Evolutionary conservation across 1,140 invertebrate genomes (phyloP).

Genomic region (Chionoecetes opilio): DNA sequence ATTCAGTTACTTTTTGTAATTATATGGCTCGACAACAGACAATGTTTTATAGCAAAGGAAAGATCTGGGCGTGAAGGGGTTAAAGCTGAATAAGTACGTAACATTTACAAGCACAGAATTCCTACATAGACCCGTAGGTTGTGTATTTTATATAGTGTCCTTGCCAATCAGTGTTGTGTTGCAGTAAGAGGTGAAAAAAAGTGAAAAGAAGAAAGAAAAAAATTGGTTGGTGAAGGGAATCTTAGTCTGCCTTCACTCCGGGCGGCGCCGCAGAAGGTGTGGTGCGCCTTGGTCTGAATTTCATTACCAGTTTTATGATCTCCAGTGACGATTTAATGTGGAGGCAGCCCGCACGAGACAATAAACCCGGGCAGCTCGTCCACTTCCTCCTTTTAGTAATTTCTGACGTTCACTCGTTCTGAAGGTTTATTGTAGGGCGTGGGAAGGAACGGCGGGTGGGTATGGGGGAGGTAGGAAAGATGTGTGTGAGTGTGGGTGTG

Average conservation of each 20-base stretch:
- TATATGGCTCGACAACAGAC: too few relatives aligned
- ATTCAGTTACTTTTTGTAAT: too few relatives aligned
- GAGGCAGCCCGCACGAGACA: not conserved
- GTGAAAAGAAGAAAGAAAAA: not conserved
- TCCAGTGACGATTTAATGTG: not conserved
- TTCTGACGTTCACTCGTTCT: not conserved
- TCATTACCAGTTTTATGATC: constrained; percentile 30
- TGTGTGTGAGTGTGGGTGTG: too few relatives aligned
- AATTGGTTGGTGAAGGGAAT: not conserved
- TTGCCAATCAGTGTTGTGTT: not conserved
- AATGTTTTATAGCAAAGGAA: too few relatives aligned
- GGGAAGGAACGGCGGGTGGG: not conserved
- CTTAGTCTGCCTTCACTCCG: not conserved
- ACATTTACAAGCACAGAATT: too few relatives aligned
- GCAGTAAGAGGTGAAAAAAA: not conserved
- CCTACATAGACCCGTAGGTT: too few relatives aligned
- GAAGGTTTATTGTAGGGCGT: not conserved
- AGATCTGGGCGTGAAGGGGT: too few relatives aligned
- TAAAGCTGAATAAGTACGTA: too few relatives aligned
- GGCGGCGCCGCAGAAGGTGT: constrained; percentile 13
- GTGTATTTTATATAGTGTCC: not conserved
- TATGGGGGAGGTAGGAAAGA: too few relatives aligned
- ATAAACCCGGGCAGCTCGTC: constrained; percentile 12
- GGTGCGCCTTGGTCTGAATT: not conserved
- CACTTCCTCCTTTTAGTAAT: not conserved